Conservation (phyloP, 2,113 vertebrate genomes). For the Melanocharis versteri region DNA sequence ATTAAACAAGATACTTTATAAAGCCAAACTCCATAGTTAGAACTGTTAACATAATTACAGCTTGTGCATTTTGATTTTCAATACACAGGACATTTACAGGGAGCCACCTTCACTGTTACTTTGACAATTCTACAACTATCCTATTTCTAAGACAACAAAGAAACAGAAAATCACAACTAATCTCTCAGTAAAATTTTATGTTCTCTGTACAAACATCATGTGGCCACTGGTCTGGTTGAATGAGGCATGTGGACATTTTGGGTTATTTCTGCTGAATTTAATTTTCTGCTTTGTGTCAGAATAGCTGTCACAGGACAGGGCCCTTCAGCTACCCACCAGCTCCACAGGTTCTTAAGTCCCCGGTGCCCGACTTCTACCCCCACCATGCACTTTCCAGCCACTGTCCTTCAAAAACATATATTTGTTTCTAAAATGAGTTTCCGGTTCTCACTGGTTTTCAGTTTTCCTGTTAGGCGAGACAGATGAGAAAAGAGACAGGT, state of each 20-base stretch:
- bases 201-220: not conserved
- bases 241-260: fast-evolving
- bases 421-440: not conserved
- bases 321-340: not conserved
- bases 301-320: fast-evolving
- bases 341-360: not conserved
- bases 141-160: not conserved
- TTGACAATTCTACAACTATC: not conserved
- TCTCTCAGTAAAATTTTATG: not conserved
- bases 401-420: not conserved
- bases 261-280: not conserved
- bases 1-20: conserved; percentile 27
- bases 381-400: fast-evolving
- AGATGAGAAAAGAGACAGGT: not conserved
- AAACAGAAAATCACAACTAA: not conserved
- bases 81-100: not conserved
- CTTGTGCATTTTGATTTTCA: not conserved
- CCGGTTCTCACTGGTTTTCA: not conserved
- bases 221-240: not conserved
- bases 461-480: not conserved
- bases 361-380: not conserved
- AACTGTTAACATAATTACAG: not conserved
- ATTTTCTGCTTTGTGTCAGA: not conserved
- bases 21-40: not conserved
- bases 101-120: not conserved